These are phyloP conservation scores for Urechis unicinctus DNA, from an alignment of 2,888 invertebrate genomes.

Conservation along the genomic window DNA sequence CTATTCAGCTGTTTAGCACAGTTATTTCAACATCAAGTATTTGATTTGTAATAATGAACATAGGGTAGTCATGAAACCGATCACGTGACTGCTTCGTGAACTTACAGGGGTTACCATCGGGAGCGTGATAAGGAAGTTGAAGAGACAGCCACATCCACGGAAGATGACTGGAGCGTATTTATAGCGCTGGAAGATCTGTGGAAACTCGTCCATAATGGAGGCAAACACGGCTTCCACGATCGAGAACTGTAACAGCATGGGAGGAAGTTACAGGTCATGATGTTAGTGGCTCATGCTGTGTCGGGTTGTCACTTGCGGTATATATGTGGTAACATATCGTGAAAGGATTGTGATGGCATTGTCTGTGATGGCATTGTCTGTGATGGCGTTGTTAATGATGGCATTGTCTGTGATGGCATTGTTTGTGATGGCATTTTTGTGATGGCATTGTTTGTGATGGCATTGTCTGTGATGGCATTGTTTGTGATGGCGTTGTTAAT, in stretches of 20 bases:
- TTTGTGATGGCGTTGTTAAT: too few relatives aligned
- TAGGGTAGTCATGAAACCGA: too few relatives aligned
- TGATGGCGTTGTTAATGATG: too few relatives aligned
- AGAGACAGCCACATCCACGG: slow-evolving; percentile 24
- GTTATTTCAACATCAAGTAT: background rate
- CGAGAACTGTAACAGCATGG: too few relatives aligned
- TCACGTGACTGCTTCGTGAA: background rate
- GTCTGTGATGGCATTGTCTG: too few relatives aligned
- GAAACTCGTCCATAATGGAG: slow-evolving; percentile 30
- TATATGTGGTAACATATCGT: too few relatives aligned
- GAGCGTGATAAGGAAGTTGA: slow-evolving; percentile 32
- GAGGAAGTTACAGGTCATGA: background rate
- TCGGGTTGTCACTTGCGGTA: too few relatives aligned
- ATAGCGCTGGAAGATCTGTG: slow-evolving; percentile 23
- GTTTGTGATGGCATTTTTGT: too few relatives aligned
- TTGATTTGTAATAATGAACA: too few relatives aligned
- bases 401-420: too few relatives aligned
- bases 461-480: too few relatives aligned
- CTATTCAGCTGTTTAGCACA: background rate
- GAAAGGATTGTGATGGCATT: background rate
- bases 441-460: too few relatives aligned
- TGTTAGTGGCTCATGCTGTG: background rate
- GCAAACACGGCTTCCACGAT: slow-evolving; percentile 21
- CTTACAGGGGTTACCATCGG: slow-evolving; percentile 36
- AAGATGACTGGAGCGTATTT: slow-evolving; percentile 29